A percentile compares a stretch with the other conserved stretches of the same genome.
phyloP scores from a whole-genome alignment of 2,888 invertebrate species.

The Tenodera sinensis region DNA sequence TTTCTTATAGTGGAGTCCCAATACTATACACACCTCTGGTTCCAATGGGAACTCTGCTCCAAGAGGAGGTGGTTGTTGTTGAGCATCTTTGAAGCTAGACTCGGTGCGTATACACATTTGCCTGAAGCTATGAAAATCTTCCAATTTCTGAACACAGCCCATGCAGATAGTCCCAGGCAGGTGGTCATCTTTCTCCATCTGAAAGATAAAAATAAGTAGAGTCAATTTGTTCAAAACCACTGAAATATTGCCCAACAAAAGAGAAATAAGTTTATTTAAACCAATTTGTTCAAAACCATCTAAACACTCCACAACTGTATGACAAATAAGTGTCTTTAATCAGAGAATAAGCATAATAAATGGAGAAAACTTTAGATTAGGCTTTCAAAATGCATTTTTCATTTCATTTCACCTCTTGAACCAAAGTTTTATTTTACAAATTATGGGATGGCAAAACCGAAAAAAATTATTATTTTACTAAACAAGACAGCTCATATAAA shows the following conservation, averaged over 20 bases:
- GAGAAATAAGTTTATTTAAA: background rate
- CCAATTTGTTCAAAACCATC: too few species aligned
- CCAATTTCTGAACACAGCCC: conserved; percentile 24
- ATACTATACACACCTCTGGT: conserved; percentile 25
- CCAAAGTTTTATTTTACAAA: too few species aligned
- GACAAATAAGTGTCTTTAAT: too few species aligned
- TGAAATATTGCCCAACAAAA: background rate
- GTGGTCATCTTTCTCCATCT: conserved; percentile 26
- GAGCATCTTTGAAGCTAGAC: conserved; percentile 15
- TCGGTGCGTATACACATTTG: conserved; percentile 14
- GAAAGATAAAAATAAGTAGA: background rate
- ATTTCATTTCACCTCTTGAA: too few species aligned
- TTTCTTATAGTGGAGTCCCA: too few species aligned
- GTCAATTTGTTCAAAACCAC: background rate
- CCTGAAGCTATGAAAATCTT: conserved; percentile 24
- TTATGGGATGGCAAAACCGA: too few species aligned
- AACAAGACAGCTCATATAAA: too few species aligned
- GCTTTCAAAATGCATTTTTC: too few species aligned
- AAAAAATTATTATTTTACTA: too few species aligned
- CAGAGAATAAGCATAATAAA: background rate
- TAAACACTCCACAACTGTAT: too few species aligned
- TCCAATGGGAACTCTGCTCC: conserved; percentile 25
- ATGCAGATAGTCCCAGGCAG: conserved; percentile 27
- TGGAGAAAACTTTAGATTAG: background rate
- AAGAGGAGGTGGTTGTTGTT: background rate